These are phyloP conservation scores for Parazoanthus atlanticus DNA, from an alignment of 92 coral and sea anemone genomes.

Conservation along the genomic window DNA sequence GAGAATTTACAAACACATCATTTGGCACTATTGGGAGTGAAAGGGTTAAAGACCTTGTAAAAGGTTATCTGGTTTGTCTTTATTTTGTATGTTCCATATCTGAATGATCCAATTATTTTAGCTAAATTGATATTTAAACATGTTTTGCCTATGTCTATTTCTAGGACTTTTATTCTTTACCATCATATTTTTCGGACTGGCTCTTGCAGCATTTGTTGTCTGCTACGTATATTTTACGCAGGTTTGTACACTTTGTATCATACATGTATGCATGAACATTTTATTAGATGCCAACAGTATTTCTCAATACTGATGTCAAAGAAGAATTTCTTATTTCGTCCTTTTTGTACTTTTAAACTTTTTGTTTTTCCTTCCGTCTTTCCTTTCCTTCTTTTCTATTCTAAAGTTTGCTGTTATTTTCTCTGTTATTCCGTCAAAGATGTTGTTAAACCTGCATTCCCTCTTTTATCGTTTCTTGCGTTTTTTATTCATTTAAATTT, in stretches of 20 bases:
- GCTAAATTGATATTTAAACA: too few relatives aligned
- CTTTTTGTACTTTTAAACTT: neutral
- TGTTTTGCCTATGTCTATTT: neutral
- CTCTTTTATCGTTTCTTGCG: neutral
- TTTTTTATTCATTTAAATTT: too few relatives aligned
- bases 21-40: too few relatives aligned
- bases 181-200: constrained; percentile 74
- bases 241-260: constrained; percentile 44
- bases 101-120: neutral
- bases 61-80: neutral
- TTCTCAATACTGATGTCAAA: neutral
- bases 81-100: neutral
- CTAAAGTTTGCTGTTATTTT: neutral
- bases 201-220: constrained; percentile 68
- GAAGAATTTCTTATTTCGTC: neutral
- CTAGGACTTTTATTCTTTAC: constrained; percentile 78
- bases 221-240: constrained; percentile 90
- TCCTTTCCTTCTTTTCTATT: neutral
- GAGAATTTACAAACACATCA: too few relatives aligned
- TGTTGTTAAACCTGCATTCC: neutral
- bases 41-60: too few relatives aligned
- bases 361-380: neutral
- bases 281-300: too few relatives aligned
- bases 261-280: too few relatives aligned
- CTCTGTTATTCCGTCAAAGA: too few relatives aligned